Conservation (phyloP, 2,797 vertebrate species). For the Bradypodion ventrale region DNA sequence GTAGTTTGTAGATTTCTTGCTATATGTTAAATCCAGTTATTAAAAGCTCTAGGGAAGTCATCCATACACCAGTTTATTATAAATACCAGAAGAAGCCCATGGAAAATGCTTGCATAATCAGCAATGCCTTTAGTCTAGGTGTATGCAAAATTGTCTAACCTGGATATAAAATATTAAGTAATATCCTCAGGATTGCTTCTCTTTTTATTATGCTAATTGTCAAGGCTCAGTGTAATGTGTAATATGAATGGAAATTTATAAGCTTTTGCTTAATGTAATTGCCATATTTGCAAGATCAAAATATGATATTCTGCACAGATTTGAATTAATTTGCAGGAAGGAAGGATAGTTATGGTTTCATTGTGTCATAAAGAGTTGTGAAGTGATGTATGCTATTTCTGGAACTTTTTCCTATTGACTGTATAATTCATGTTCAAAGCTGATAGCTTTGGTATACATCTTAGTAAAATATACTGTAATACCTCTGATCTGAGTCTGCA, state of each 20-base stretch:
- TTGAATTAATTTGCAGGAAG: constrained; percentile 51
- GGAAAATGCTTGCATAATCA: constrained; percentile 56
- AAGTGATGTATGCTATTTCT: neutral
- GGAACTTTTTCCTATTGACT: neutral
- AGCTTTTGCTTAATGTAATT: constrained; percentile 50
- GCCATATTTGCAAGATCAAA: constrained; percentile 59
- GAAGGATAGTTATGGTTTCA: constrained; percentile 41
- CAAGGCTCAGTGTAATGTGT: constrained; percentile 54
- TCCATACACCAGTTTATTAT: constrained; percentile 36
- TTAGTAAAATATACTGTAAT: neutral
- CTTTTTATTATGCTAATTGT: constrained; percentile 60
- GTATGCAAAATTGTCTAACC: constrained; percentile 58
- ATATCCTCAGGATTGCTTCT: constrained; percentile 36
- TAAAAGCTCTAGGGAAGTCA: constrained; percentile 36
- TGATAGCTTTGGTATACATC: constrained; percentile 2
- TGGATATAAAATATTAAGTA: constrained; percentile 53
- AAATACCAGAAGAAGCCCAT: constrained; percentile 39
- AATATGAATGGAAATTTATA: constrained; percentile 60
- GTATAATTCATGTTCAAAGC: neutral
- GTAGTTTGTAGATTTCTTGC: constrained; percentile 46
- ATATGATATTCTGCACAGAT: constrained; percentile 30
- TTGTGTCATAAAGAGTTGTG: constrained; percentile 27
- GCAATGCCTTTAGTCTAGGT: constrained; percentile 41
- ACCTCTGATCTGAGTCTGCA: neutral
- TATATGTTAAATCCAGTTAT: constrained; percentile 51